Percentiles rank a stretch among this genome's conserved stretches.
Evolutionary conservation across 1,140 invertebrate species (phyloP).

Genomic region (Cyclargus thomasi): DNA sequence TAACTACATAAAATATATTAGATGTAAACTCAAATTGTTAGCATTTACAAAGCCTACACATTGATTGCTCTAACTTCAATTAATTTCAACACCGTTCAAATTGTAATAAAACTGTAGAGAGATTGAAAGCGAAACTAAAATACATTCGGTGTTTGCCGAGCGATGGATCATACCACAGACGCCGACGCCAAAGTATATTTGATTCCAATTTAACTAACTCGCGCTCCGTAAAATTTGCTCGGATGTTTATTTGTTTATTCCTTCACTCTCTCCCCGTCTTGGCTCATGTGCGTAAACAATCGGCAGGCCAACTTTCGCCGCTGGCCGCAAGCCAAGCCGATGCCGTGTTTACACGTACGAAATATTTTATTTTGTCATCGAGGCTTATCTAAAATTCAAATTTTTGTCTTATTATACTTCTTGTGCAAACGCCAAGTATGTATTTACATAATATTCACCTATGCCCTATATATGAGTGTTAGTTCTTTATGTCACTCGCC

Average conservation of each 20-base stretch:
- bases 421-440: neutral
- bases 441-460: neutral
- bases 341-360: slow-evolving; percentile 42
- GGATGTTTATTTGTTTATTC: slow-evolving; percentile 54
- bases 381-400: slow-evolving; percentile 28
- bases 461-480: neutral
- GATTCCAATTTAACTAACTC: slow-evolving; percentile 37
- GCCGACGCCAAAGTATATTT: slow-evolving; percentile 34
- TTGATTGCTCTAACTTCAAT: neutral
- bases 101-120: neutral
- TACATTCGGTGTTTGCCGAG: neutral
- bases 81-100: neutral
- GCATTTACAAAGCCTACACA: neutral
- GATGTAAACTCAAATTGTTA: too few species aligned
- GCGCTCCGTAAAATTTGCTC: slow-evolving; percentile 29
- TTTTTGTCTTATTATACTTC: neutral
- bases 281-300: slow-evolving; percentile 57
- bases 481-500: neutral
- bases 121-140: neutral
- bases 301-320: slow-evolving; percentile 57
- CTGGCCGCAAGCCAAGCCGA: slow-evolving; percentile 55
- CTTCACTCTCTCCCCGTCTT: slow-evolving; percentile 55
- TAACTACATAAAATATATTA: too few species aligned
- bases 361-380: slow-evolving; percentile 36
- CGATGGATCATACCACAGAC: slow-evolving; percentile 4